Conservation (phyloP, 2,113 vertebrate species). For the Sialia sialis region DNA sequence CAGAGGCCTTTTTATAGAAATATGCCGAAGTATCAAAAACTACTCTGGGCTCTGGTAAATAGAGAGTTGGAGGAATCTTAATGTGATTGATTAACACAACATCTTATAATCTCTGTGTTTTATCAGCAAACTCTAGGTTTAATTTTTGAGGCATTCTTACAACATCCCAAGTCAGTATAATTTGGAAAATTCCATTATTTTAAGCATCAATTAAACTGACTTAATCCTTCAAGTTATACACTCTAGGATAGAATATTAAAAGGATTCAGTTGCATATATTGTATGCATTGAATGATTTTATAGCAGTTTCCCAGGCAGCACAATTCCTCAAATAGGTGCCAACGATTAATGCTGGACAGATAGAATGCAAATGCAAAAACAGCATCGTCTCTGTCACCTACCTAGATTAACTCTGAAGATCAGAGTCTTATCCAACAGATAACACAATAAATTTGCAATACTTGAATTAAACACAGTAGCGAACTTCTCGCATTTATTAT, state of each 20-base stretch:
- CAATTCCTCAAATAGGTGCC: not conserved
- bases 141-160: not conserved
- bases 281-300: not conserved
- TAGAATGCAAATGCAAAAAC: not conserved
- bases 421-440: not conserved
- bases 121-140: not conserved
- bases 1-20: not conserved
- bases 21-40: not conserved
- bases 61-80: not conserved
- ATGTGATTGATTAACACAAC: not conserved
- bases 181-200: not conserved
- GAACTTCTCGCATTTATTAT: conserved; percentile 14
- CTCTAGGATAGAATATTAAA: not conserved
- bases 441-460: not conserved
- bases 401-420: not conserved
- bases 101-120: not conserved
- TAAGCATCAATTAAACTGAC: not conserved
- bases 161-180: not conserved
- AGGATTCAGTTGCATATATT: not conserved
- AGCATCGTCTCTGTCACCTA: not conserved
- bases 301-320: not conserved
- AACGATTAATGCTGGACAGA: not conserved
- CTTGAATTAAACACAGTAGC: not conserved
- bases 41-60: not conserved
- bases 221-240: not conserved